phyloP scores from a whole-genome alignment of 2,113 vertebrate genomes.

The Siniperca chuatsi region DNA sequence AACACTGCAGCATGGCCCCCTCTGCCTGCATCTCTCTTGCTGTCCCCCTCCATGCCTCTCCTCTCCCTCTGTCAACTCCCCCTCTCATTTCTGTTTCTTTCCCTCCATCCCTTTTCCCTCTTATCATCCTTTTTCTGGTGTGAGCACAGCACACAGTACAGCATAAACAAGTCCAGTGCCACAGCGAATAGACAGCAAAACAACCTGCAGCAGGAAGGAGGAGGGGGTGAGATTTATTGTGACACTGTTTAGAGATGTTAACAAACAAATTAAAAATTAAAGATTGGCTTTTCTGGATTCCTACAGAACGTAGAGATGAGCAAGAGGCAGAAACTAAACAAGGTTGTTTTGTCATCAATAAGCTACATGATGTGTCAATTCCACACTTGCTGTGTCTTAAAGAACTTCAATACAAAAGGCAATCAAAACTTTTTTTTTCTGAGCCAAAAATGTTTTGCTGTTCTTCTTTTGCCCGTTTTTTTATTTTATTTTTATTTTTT shows the following conservation, averaged over 20 bases:
- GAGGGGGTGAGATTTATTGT: slow-evolving; percentile 43
- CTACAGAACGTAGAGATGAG: not conserved
- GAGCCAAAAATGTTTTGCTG: slow-evolving; percentile 27
- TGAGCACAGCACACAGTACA: slow-evolving; percentile 14
- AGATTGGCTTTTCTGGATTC: not conserved
- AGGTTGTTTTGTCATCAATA: slow-evolving; percentile 8
- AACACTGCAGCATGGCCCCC: slow-evolving; percentile 69
- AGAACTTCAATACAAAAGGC: slow-evolving; percentile 11
- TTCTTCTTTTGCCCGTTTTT: slow-evolving; percentile 21
- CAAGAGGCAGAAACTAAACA: not conserved
- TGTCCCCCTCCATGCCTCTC: slow-evolving; percentile 28
- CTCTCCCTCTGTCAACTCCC: not conserved
- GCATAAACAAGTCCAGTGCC: slow-evolving; percentile 54
- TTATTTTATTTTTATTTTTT: slow-evolving; percentile 10
- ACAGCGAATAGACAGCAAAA: slow-evolving; percentile 15
- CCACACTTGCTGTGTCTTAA: not conserved
- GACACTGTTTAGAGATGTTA: slow-evolving; percentile 36
- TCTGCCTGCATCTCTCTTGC: slow-evolving; percentile 44
- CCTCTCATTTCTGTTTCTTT: slow-evolving; percentile 27
- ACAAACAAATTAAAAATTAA: slow-evolving; percentile 27
- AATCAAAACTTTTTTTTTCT: slow-evolving; percentile 27
- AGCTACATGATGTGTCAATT: not conserved
- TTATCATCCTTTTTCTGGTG: slow-evolving; percentile 18
- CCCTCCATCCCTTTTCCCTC: not conserved
- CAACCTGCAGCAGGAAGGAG: slow-evolving; percentile 18